Evolutionary conservation across 37 sponge, comb jelly and placozoan species (phyloP).

Genomic region (Chondrilla cf. caribensis): DNA sequence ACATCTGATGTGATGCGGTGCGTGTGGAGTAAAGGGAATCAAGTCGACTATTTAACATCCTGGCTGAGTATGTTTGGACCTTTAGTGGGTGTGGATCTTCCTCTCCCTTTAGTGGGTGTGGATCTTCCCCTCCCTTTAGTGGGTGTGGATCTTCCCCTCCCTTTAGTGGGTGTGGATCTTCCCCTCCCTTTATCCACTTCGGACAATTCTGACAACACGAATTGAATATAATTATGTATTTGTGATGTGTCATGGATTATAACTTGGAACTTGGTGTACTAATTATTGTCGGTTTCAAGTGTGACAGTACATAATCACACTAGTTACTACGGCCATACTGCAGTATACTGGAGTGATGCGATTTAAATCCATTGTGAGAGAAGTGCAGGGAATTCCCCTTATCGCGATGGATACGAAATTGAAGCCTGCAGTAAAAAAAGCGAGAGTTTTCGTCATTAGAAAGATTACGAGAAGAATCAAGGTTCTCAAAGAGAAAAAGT

Average conservation of each 20-base stretch:
- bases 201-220: too few relatives aligned
- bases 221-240: too few relatives aligned
- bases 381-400: background rate
- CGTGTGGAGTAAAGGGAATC: background rate
- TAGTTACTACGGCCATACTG: too few relatives aligned
- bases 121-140: constrained; percentile 12
- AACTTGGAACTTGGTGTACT: too few relatives aligned
- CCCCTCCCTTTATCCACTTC: constrained; percentile 23
- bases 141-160: constrained; percentile 50
- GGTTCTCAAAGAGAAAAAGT: constrained; percentile 35
- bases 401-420: background rate
- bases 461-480: constrained; percentile 33
- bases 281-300: too few relatives aligned
- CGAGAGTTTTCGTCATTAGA: constrained; percentile 37
- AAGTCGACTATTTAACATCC: constrained; percentile 38
- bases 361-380: too few relatives aligned
- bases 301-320: too few relatives aligned
- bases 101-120: constrained; percentile 8
- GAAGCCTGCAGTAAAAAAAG: constrained; percentile 46
- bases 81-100: constrained; percentile 51
- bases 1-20: constrained; percentile 71
- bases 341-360: too few relatives aligned
- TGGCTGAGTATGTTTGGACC: constrained; percentile 69
- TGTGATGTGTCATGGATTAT: too few relatives aligned
- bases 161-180: too few relatives aligned